Evolutionary conservation across 2,797 vertebrate genomes (phyloP), one percentile per base, ranked within the genome.

Genomic region (Phylloscopus collybita): DNA sequence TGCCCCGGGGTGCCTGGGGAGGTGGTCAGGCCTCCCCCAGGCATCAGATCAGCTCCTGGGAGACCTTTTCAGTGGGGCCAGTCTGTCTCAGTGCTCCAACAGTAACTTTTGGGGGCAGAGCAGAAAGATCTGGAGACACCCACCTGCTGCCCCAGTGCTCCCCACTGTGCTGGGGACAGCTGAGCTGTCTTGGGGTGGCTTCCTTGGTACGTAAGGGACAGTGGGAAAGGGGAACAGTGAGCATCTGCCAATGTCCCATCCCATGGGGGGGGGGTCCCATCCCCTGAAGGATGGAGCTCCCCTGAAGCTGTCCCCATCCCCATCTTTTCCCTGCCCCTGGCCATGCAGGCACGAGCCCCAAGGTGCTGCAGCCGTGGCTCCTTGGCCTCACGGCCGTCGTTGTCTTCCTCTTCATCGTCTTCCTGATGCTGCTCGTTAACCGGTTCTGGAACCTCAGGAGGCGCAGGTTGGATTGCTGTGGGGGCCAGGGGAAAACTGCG

Each of bases 351-450:
- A 22, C 66, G 1, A n/a, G 72, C 21, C n/a, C 95, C 19, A 92
- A 53, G 22, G 73, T n/a, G 19, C 84, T 98, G 67, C 97, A 98
- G 95, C 98, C 98, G 1, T 99, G 98, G 98, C 92, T 99, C 70
- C 11, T 98, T 17, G 98, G 98, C 61, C 97, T 99, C 80, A 97
- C 98, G 0, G 98, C 98, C 0, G 98, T 99, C 0, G 97, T 98
- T 2, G 97, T 97, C 16, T 99, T 99, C 97, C 98, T 99, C 51
- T 98, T 98, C 75, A 70, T 99, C 3, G 78, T 99, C 84, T 99
- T 99, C 8, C 6, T 97, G 51, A 3, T 97, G 34, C 70, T 98
- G 85, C 96, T 99, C 8, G 5, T 78, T 61, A 97, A 97, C 78
- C 98, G 98, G 65, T 5, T 99, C 25, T 97, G 98, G 97, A 97